Evolutionary conservation across 2,888 invertebrate species (phyloP).

Genomic region (Nebria salina): DNA sequence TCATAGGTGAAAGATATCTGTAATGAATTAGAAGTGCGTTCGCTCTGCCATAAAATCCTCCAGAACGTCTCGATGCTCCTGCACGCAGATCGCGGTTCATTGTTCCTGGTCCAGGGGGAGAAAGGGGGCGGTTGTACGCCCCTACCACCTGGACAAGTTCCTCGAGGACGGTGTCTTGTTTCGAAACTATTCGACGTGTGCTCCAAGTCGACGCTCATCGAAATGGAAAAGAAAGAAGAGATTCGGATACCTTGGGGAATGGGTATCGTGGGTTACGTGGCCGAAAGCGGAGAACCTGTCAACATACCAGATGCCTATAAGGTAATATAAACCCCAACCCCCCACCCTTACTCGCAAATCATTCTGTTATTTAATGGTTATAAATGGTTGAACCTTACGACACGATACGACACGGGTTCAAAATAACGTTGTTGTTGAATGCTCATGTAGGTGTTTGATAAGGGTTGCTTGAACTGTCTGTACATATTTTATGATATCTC

Average conservation of each 20-base stretch:
- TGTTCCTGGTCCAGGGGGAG: slow-evolving; percentile 88
- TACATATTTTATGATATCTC: neutral
- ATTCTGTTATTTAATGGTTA: neutral
- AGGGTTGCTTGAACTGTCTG: neutral
- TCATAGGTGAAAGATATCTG: slow-evolving; percentile 91
- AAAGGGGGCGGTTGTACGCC: slow-evolving; percentile 60
- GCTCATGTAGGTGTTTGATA: neutral
- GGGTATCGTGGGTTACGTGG: slow-evolving; percentile 95
- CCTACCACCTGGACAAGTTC: slow-evolving; percentile 57
- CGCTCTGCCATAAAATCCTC: slow-evolving; percentile 94
- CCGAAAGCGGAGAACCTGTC: slow-evolving; percentile 90
- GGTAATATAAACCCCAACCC: slow-evolving; percentile 64
- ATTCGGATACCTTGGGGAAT: slow-evolving; percentile 95
- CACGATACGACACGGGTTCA: too few species aligned
- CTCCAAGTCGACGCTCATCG: slow-evolving; percentile 89
- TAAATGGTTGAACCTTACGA: neutral
- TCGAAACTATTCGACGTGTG: slow-evolving; percentile 96
- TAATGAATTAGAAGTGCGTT: slow-evolving; percentile 93
- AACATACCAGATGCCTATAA: slow-evolving; percentile 97
- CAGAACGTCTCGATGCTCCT: slow-evolving; percentile 93
- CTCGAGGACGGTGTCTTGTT: slow-evolving; percentile 77
- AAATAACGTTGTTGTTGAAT: too few species aligned
- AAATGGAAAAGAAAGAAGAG: slow-evolving; percentile 92
- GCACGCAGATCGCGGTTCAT: slow-evolving; percentile 90
- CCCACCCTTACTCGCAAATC: neutral